Evolutionary conservation across 2,888 invertebrate genomes (phyloP).

Genomic region (Hanleya hanleyi): DNA sequence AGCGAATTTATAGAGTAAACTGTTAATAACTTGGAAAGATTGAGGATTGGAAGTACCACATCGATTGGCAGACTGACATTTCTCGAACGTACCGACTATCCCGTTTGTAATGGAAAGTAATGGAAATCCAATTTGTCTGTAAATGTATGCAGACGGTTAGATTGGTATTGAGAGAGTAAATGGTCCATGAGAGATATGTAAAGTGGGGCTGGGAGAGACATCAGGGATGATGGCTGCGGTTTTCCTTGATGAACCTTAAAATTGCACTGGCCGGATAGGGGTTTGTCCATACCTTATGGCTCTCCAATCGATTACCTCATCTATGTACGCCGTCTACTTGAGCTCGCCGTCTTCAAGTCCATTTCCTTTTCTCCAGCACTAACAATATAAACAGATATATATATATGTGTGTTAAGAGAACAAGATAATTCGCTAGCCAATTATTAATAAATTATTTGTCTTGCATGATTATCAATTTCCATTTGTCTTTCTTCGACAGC

Average conservation of each 20-base stretch:
- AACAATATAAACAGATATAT: background rate
- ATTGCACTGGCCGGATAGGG: background rate
- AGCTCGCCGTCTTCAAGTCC: no score
- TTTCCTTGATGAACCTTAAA: background rate
- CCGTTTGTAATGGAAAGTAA: background rate
- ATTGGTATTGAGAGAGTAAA: background rate
- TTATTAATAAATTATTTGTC: background rate
- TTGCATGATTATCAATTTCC: background rate
- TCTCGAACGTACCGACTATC: no score
- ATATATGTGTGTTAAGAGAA: background rate
- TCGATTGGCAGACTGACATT: no score
- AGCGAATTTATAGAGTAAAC: no score
- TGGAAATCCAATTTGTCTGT: background rate
- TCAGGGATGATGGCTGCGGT: background rate
- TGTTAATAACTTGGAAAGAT: no score
- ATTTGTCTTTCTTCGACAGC: slow-evolving; percentile 77
- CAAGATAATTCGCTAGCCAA: background rate
- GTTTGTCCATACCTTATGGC: background rate
- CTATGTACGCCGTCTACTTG: no score
- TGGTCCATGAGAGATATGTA: background rate
- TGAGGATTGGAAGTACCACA: no score
- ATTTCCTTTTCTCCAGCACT: no score
- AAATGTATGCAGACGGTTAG: background rate
- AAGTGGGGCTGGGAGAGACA: background rate
- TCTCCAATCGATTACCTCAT: background rate